Evolutionary conservation across 2,113 vertebrate species (phyloP).

Genomic region (Malurus elegans): DNA sequence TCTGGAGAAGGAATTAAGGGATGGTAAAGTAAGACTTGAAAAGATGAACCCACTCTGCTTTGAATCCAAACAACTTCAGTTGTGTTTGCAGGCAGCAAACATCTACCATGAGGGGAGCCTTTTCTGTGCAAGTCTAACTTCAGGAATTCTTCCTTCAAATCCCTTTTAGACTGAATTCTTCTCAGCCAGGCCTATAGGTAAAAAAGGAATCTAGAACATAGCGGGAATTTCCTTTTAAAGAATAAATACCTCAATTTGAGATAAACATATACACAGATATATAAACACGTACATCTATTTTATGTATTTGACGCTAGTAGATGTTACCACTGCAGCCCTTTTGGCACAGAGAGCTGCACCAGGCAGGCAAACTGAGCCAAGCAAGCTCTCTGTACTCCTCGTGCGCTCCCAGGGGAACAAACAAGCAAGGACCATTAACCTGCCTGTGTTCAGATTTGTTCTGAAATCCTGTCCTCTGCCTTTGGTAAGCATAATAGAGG

Average conservation of each 20-base stretch:
- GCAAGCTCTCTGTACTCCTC: neutral
- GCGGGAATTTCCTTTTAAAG: neutral
- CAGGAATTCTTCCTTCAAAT: neutral
- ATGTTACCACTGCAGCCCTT: neutral
- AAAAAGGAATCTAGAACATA: neutral
- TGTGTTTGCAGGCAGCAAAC: neutral
- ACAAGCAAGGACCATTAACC: slow-evolving; percentile 21
- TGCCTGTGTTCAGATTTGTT: neutral
- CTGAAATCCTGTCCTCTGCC: slow-evolving; percentile 26
- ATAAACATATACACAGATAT: neutral
- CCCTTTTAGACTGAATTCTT: neutral
- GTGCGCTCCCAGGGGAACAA: neutral
- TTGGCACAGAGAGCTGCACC: neutral
- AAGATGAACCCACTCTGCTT: neutral
- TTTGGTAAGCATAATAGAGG: slow-evolving; percentile 9
- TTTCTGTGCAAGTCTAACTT: neutral
- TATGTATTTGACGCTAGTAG: neutral
- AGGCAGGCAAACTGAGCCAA: neutral
- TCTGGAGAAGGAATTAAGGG: neutral
- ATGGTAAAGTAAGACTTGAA: neutral
- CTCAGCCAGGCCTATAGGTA: neutral
- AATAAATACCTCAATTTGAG: neutral
- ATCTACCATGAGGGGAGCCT: neutral
- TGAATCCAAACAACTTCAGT: neutral
- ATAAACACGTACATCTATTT: neutral